phyloP scores from a whole-genome alignment of 2,113 vertebrate species.

The Tetrax tetrax region DNA sequence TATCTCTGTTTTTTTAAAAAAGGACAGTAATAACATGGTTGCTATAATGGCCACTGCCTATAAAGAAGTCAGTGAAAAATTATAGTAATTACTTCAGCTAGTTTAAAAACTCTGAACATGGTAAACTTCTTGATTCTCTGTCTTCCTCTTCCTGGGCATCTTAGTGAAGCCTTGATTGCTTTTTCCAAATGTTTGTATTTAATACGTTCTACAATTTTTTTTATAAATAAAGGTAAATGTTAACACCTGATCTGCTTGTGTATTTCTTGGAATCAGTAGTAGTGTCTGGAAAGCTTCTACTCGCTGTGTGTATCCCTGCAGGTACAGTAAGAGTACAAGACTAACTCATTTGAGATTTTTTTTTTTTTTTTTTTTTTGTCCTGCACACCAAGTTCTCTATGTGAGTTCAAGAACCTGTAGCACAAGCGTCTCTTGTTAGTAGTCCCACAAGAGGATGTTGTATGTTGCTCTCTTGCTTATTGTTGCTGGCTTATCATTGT shows the following conservation, averaged over 20 bases:
- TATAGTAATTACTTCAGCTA: constrained; percentile 17
- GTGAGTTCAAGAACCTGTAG: not conserved
- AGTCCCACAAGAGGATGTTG: not conserved
- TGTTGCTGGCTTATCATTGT: not conserved
- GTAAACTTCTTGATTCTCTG: constrained; percentile 46
- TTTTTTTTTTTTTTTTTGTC: not conserved
- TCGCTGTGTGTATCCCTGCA: not conserved
- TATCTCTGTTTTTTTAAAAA: constrained; percentile 40
- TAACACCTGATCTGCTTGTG: constrained; percentile 1
- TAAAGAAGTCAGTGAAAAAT: constrained; percentile 38
- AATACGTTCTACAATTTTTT: constrained; percentile 58
- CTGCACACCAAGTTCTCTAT: not conserved
- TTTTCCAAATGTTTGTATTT: constrained; percentile 60
- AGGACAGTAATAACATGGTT: not conserved
- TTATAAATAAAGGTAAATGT: constrained; percentile 70
- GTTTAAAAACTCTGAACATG: constrained; percentile 31
- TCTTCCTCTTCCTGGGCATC: constrained; percentile 61
- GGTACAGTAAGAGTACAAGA: not conserved
- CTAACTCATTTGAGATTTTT: not conserved
- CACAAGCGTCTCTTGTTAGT: not conserved
- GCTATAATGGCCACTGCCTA: constrained; percentile 15
- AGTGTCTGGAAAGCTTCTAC: not conserved
- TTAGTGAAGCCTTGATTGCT: constrained; percentile 25
- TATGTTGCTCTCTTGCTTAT: not conserved
- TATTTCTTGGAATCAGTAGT: not conserved